Conservation (phyloP, 2,888 invertebrate genomes). For the Parnassius glacialis region DNA sequence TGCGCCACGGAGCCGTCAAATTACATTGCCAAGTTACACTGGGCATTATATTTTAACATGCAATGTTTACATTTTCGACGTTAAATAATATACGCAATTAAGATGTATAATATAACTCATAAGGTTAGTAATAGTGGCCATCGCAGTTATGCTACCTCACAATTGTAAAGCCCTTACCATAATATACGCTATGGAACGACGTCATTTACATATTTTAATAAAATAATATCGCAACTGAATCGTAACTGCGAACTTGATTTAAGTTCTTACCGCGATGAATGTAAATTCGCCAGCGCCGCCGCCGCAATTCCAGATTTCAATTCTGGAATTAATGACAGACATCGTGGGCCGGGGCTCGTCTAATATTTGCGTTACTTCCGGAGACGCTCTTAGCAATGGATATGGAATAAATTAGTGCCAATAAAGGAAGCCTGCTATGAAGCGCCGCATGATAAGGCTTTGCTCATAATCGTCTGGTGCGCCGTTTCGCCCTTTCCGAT, state of each 20-base stretch:
- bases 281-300: slow-evolving; percentile 75
- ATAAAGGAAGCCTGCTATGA: slow-evolving; percentile 37
- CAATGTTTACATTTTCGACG: slow-evolving; percentile 9
- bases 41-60: too few species aligned
- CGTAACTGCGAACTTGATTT: slow-evolving; percentile 81
- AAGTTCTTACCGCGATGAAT: slow-evolving; percentile 81
- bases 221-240: slow-evolving; percentile 81
- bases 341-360: slow-evolving; percentile 72
- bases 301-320: slow-evolving; percentile 80
- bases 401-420: slow-evolving; percentile 75
- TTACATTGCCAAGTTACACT: too few species aligned
- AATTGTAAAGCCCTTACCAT: slow-evolving; percentile 71
- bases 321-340: slow-evolving; percentile 79
- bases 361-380: slow-evolving; percentile 80
- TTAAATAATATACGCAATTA: slow-evolving; percentile 23
- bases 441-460: slow-evolving; percentile 8
- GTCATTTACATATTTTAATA: slow-evolving; percentile 81
- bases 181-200: slow-evolving; percentile 67
- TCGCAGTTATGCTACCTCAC: slow-evolving; percentile 69
- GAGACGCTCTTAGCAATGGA: slow-evolving; percentile 70
- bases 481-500: slow-evolving; percentile 4
- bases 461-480: slow-evolving; percentile 10
- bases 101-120: slow-evolving; percentile 53
- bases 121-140: slow-evolving; percentile 64
- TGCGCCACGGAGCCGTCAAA: too few species aligned